Evolutionary conservation across 2,113 vertebrate genomes (phyloP), one percentile per base, ranked within the genome.

Genomic region (Setophaga kirtlandii): DNA sequence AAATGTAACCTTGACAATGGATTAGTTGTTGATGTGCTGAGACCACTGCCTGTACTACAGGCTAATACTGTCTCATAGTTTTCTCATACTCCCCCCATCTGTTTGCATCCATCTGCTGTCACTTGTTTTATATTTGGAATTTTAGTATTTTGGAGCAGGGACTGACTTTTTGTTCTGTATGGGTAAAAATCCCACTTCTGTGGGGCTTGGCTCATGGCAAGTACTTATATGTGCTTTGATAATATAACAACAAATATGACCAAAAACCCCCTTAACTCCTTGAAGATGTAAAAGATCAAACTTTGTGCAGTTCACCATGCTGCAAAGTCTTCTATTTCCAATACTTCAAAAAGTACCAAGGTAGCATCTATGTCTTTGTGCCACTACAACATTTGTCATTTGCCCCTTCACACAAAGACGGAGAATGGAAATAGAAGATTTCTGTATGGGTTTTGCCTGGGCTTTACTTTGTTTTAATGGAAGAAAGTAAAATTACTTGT

Each of bases 21-120:
- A 89, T 89, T 87, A 83, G 86, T 52, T 92, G 93, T 93, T 96
- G 93, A 92, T 95, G 83, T 63, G 83, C 83, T 93, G 86, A 95
- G 91, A 94, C 96, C 95, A 94, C 86, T 94, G 95, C 64, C 83
- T 96, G 86, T 96, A 94, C 86, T 92, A 96, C 69, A 93, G 73
- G 56, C 91, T 96, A 94, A 93, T 95, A 97, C 73, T 78, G 93
- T 68, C 89, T 93, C 94, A 95, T 96, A 95, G 96, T 97, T 96
- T 97, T 94, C 93, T 94, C 94, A 83, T 87, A 93, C 94, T 94
- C 89, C 91, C 68, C 96, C 96, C 95, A 97, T 97, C 96, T 97
- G 96, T 96, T 93, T 97, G 89, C 96, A 93, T 95, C 96, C 96
- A 97, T 97, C 95, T 97, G 96, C 91, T 95, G 79, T 93, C 77